Evolutionary conservation across 2,888 invertebrate species (phyloP), one percentile per base, ranked within the genome.

Genomic region (Portevinia maculata): DNA sequence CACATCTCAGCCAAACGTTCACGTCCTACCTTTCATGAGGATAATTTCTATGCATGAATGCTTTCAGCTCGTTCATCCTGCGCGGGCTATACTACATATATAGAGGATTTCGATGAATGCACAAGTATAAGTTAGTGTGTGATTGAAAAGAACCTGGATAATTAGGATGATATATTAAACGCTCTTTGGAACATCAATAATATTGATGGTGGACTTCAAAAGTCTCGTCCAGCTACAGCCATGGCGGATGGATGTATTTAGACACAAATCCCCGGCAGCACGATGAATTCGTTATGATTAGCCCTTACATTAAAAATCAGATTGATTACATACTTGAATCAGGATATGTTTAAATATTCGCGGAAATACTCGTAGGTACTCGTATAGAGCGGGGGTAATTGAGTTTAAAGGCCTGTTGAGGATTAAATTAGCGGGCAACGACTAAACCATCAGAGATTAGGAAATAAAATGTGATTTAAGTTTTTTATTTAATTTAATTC

Each of bases 101-200:
- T n/a, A n/a, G n/a, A n/a, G n/a, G n/a, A 32, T 57, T 59, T 11
- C 17, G 28, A 44, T 44, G 59, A 53, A 3, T 8, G 39, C 32
- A 24, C 24, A 5, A 24, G 3, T 34, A 44, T 9, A 32, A 3
- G 24, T 5, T 24, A 3, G 24, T 24, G 24, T 24, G 30, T 46
- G 53, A 39, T 71, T 59, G 28, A n/a, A 55, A 70, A 32, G 24
- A 70, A 70, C 55, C 17, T 44, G 39, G 48, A 74, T 79, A 79
- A 79, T 79, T 62, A 74, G 67, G 62, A 74, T 57, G 55, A 69
- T 62, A 65, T 78, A 79, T 67, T 60, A 67, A 60, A 59, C 39
- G 44, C 67, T 67, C 39, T 13, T 64, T 44, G 44, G 39, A 53
- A 34, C 50, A 73, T 79, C 46, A 59, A 71, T 55, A 65, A 50